A percentile compares a stretch with the other conserved stretches of the same genome.
Evolutionary conservation across 2,888 invertebrate genomes (phyloP).

Genomic region (Fabriciana adippe): DNA sequence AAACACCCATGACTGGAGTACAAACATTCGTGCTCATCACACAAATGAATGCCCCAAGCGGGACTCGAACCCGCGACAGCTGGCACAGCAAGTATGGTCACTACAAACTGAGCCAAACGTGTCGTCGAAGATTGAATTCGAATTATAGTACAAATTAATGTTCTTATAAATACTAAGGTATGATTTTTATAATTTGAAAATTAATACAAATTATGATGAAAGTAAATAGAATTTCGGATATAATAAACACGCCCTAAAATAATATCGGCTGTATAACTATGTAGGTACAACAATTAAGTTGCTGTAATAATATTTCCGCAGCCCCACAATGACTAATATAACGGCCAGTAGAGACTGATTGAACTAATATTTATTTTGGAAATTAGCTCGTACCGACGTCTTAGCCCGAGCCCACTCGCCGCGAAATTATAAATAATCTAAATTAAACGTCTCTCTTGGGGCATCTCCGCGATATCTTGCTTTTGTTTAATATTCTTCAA

Average conservation of each 20-base stretch:
- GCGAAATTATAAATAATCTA: constrained; percentile 71
- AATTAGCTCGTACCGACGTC: constrained; percentile 72
- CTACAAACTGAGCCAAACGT: too few relatives aligned
- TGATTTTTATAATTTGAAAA: constrained; percentile 5
- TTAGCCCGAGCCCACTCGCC: constrained; percentile 52
- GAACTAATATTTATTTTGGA: constrained; percentile 80
- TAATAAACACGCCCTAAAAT: constrained; percentile 25
- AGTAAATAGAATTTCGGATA: constrained; percentile 18
- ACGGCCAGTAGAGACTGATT: constrained; percentile 56
- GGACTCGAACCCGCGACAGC: too few relatives aligned
- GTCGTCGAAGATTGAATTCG: too few relatives aligned
- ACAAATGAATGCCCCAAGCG: too few relatives aligned
- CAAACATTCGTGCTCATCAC: too few relatives aligned
- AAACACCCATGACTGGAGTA: too few relatives aligned
- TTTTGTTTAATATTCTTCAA: constrained; percentile 72
- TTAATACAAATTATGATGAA: constrained; percentile 14
- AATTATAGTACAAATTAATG: too few relatives aligned
- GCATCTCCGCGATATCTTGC: constrained; percentile 48
- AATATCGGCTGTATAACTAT: constrained; percentile 25
- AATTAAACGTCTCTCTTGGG: constrained; percentile 70
- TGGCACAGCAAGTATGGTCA: too few relatives aligned
- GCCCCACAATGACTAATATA: constrained; percentile 41
- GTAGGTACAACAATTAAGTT: constrained; percentile 30
- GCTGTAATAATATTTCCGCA: constrained; percentile 33
- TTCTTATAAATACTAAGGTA: neutral